phyloP scores from a whole-genome alignment of 2,888 invertebrate genomes.

The Eudasyphora cyanicolor region DNA sequence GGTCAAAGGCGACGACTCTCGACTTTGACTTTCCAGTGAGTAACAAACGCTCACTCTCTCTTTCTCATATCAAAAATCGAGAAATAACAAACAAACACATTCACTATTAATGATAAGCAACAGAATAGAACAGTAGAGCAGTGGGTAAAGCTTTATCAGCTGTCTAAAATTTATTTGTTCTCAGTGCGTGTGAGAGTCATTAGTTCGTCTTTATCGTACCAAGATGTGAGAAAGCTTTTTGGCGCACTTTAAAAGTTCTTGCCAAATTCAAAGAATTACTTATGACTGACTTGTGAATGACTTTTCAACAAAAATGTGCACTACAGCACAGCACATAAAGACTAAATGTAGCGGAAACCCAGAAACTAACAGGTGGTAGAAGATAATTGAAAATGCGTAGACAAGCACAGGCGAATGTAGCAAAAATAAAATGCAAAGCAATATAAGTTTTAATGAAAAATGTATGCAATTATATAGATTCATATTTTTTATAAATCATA shows the following conservation, averaged over 20 bases:
- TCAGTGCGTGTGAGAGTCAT: not conserved
- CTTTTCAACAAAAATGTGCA: not conserved
- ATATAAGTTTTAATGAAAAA: too few relatives aligned
- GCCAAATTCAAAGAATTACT: not conserved
- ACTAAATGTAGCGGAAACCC: not conserved
- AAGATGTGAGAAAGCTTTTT: conserved; percentile 20
- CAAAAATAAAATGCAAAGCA: too few relatives aligned
- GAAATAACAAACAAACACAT: not conserved
- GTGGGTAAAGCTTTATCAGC: conserved; percentile 61
- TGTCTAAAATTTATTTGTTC: conserved; percentile 39
- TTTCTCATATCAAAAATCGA: not conserved
- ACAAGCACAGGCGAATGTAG: too few relatives aligned
- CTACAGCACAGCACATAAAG: not conserved
- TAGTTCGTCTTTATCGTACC: too few relatives aligned
- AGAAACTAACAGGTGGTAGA: conserved; percentile 4
- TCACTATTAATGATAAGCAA: conserved; percentile 14
- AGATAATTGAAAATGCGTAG: too few relatives aligned
- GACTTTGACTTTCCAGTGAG: conserved; percentile 63
- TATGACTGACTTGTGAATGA: not conserved
- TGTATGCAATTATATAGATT: too few relatives aligned
- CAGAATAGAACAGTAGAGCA: conserved; percentile 18
- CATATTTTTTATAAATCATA: too few relatives aligned
- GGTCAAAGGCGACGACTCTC: conserved; percentile 45
- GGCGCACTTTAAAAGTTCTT: conserved; percentile 5
- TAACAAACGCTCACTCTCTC: not conserved